Evolutionary conservation across 53 echinoderm and acorn worm genomes (phyloP).

Genomic region (Crossaster papposus): DNA sequence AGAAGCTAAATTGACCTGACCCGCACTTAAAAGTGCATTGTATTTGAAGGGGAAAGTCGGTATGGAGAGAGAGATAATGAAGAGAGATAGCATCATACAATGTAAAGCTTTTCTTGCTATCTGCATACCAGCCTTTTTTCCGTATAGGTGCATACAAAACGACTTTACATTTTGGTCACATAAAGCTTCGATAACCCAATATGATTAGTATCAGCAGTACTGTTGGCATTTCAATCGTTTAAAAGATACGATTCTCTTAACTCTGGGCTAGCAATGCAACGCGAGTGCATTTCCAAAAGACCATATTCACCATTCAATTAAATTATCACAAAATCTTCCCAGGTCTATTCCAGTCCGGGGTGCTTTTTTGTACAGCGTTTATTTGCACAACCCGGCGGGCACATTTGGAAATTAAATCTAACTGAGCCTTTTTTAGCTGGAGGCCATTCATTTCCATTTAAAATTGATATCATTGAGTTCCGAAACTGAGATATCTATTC

Average conservation of each 20-base stretch:
- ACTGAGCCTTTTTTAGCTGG: background rate
- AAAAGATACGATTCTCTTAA: no score
- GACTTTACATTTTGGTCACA: no score
- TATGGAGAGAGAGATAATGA: background rate
- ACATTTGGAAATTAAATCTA: background rate
- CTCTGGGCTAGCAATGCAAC: no score
- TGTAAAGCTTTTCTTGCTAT: background rate
- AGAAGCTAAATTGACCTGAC: background rate
- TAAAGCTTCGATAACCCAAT: no score
- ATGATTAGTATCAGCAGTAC: no score
- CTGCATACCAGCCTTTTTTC: no score
- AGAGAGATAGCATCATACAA: no score
- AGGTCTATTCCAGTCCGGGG: background rate
- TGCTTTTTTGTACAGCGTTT: background rate
- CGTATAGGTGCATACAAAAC: background rate
- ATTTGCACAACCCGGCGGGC: background rate
- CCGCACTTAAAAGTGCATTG: background rate
- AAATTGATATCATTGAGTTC: background rate
- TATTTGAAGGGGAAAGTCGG: background rate
- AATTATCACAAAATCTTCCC: background rate
- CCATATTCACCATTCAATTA: background rate
- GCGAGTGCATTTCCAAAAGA: no score
- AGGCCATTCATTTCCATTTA: background rate
- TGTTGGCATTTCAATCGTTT: no score
- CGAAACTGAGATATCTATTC: background rate